Evolutionary conservation across 2,113 vertebrate species (phyloP).

Genomic region (Microtus richardsoni): DNA sequence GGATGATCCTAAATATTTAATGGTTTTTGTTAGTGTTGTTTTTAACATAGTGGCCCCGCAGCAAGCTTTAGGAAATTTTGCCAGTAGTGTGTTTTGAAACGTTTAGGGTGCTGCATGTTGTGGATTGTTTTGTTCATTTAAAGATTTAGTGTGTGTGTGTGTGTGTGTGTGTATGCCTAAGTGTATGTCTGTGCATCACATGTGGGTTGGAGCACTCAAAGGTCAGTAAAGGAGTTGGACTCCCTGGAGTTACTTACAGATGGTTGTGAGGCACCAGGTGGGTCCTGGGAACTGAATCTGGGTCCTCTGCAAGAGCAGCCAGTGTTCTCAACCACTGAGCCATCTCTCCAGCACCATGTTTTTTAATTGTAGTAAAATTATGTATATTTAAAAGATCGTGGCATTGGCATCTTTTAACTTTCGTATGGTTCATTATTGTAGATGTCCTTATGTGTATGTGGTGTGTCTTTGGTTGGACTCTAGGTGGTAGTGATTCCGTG

Average conservation of each 20-base stretch:
- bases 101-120: neutral
- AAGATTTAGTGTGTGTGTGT: neutral
- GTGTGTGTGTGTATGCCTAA: neutral
- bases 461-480: neutral
- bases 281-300: neutral
- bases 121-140: neutral
- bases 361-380: neutral
- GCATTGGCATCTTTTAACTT: too few relatives aligned
- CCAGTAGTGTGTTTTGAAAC: too few relatives aligned
- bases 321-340: neutral
- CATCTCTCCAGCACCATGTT: neutral
- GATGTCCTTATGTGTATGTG: neutral
- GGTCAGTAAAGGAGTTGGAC: neutral
- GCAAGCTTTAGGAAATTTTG: neutral
- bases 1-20: neutral
- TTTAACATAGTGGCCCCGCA: neutral
- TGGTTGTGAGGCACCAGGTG: neutral
- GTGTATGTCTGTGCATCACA: neutral
- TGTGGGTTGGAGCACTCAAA: neutral
- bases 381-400: neutral
- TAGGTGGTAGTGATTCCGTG: constrained; percentile 98
- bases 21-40: neutral
- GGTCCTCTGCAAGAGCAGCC: neutral
- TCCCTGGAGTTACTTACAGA: neutral
- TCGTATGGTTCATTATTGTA: neutral